Conservation (phyloP, 2,797 vertebrate genomes). For the Pogoniulus pusillus region DNA sequence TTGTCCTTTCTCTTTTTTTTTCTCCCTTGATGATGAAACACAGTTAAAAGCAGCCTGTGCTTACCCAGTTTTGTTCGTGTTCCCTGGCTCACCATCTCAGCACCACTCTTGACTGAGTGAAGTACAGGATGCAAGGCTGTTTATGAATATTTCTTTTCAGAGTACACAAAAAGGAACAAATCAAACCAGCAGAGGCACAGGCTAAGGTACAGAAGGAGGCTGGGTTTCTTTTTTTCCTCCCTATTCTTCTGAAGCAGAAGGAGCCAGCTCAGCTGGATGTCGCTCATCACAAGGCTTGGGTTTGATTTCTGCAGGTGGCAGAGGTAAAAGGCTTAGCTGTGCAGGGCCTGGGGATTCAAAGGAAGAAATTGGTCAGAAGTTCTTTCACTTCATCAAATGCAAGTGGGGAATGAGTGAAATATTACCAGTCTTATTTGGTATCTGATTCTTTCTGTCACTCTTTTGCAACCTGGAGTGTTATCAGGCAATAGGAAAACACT, state of each 20-base stretch:
- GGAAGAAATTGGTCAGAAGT: slow-evolving; percentile 23
- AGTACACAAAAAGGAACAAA: slow-evolving; percentile 4
- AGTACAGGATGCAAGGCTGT: neutral
- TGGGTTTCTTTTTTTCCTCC: neutral
- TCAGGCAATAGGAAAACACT: neutral
- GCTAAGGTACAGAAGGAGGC: neutral
- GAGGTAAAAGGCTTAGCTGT: neutral
- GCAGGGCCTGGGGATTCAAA: neutral
- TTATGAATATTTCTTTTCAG: slow-evolving; percentile 37
- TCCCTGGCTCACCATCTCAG: slow-evolving; percentile 9
- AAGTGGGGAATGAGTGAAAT: neutral
- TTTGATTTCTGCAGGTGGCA: slow-evolving; percentile 49
- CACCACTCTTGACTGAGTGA: slow-evolving; percentile 19
- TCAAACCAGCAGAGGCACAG: neutral
- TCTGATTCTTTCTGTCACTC: neutral
- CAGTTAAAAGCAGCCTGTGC: neutral
- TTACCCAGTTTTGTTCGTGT: slow-evolving; percentile 10
- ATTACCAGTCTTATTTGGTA: neutral
- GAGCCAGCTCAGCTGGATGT: neutral
- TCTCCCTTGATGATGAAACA: neutral
- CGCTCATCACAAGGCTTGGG: neutral
- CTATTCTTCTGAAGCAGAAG: slow-evolving; percentile 28
- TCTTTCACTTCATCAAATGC: slow-evolving; percentile 11
- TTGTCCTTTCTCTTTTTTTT: slow-evolving; percentile 68
- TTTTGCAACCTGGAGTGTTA: neutral